Base-by-base conservation (phyloP, 2,888 invertebrate species). In the Cyrtodaria siliqua region DNA sequence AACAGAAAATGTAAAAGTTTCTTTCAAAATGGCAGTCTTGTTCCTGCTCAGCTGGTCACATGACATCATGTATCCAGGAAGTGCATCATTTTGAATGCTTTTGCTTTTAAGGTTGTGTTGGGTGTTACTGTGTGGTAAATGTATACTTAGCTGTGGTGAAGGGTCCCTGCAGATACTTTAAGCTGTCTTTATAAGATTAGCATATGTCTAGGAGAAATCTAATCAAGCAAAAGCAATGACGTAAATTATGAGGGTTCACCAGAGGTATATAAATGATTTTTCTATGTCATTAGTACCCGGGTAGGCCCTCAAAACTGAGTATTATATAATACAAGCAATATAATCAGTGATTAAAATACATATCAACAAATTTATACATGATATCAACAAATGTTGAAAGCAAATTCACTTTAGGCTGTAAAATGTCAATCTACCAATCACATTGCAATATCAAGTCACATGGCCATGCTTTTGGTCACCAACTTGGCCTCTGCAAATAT, bases 391-490 rank as follows among this genome's bases (percentile, higher is more conserved):
- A 74, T 79, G 63, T 72, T 55, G 60, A 75, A 72, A 75, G 64
- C 71, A 71, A 57, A 72, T 70, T 67, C 74, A 70, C 63, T 57
- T 27, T 52, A 63, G 64, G 57, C 63, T 53, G 50, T 53, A 50
- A 20, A 50, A 56, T 44, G 44, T 24, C 49, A 50, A 64, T 62
- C 60, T 55, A 72, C 66, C 74, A 79, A 70, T 79, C 79, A 79
- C 57, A 73, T 73, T 53, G 66, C 63, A 70, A 67, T 72, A 77
- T 49, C 57, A 62, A 77, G 40, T 67, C 70, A 74, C 75, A 75
- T 71, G 75, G 74, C 79, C 79, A 80, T 76, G 73, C 73, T 66
- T 33, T 79, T 81, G 79, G 78, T 83, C 83, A 82, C 82, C 76
- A 80, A 83, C 79, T 79, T 83, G 83, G 79, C 79, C 81, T 81